phyloP scores from a whole-genome alignment of 2,797 vertebrate species.

The Girardinus metallicus region DNA sequence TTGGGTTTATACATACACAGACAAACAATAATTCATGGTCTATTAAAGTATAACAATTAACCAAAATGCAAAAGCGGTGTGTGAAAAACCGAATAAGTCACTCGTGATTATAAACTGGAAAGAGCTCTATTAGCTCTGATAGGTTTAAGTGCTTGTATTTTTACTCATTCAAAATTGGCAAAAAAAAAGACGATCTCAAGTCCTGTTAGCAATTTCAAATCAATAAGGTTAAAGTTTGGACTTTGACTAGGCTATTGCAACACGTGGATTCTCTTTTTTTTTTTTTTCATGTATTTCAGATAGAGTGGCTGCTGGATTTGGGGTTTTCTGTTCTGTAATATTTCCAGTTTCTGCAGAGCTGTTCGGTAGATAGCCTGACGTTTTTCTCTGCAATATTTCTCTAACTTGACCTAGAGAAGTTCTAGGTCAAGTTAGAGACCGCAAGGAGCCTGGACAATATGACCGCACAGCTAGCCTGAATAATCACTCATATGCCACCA shows the following conservation, averaged over 20 bases:
- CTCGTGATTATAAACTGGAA: neutral
- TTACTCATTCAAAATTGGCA: neutral
- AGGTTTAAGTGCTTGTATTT: neutral
- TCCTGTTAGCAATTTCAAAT: conserved; percentile 8
- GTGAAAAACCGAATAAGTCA: neutral
- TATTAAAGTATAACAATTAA: neutral
- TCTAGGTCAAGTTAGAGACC: neutral
- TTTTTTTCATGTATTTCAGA: neutral
- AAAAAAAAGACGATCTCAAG: neutral
- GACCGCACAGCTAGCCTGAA: neutral
- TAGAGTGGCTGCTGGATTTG: neutral
- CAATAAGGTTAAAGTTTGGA: conserved; percentile 3
- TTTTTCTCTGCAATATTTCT: neutral
- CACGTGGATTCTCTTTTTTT: neutral
- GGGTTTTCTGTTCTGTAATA: neutral
- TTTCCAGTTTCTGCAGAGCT: neutral
- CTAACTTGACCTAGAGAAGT: neutral
- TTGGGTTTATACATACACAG: neutral
- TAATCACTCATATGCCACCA: neutral
- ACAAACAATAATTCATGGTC: neutral
- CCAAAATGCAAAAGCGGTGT: neutral
- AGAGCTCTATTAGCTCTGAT: neutral
- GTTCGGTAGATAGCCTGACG: neutral
- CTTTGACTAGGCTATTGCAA: neutral
- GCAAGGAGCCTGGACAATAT: neutral